Evolutionary conservation across 2,113 vertebrate species (phyloP).

Genomic region (Hemicordylus capensis): DNA sequence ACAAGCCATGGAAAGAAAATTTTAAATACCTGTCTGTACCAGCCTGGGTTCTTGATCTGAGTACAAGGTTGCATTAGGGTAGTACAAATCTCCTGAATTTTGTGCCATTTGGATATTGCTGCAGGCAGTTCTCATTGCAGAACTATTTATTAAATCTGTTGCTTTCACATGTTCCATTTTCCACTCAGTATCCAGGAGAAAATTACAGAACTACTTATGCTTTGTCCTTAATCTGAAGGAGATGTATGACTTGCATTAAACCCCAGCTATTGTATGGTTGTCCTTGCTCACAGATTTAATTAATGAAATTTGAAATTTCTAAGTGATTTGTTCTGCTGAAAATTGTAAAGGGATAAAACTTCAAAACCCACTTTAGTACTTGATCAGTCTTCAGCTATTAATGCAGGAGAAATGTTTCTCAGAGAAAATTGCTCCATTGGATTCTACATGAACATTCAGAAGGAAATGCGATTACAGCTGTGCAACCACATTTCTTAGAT

Average conservation of each 20-base stretch:
- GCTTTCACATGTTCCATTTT: background rate
- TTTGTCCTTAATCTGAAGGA: slow-evolving; percentile 23
- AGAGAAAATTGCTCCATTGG: slow-evolving; percentile 3
- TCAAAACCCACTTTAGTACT: slow-evolving; percentile 11
- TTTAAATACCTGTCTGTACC: background rate
- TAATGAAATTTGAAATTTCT: slow-evolving; percentile 22
- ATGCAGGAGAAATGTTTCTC: background rate
- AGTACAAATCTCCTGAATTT: background rate
- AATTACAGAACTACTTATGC: slow-evolving; percentile 13
- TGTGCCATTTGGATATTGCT: background rate
- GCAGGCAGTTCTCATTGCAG: background rate
- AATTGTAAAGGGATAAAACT: slow-evolving; percentile 22
- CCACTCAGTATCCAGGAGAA: background rate
- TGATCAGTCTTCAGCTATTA: slow-evolving; percentile 13
- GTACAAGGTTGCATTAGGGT: background rate
- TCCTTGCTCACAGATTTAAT: slow-evolving; percentile 28
- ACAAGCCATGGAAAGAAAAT: background rate
- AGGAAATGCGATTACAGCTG: background rate
- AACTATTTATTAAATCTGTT: background rate
- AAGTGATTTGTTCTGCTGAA: slow-evolving; percentile 32
- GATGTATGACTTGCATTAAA: slow-evolving; percentile 14
- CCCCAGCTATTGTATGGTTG: background rate
- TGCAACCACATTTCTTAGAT: background rate
- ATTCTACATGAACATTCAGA: background rate
- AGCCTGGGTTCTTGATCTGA: background rate